Evolutionary conservation across 2,113 vertebrate genomes (phyloP).

Genomic region (Poeciliopsis retropinna): DNA sequence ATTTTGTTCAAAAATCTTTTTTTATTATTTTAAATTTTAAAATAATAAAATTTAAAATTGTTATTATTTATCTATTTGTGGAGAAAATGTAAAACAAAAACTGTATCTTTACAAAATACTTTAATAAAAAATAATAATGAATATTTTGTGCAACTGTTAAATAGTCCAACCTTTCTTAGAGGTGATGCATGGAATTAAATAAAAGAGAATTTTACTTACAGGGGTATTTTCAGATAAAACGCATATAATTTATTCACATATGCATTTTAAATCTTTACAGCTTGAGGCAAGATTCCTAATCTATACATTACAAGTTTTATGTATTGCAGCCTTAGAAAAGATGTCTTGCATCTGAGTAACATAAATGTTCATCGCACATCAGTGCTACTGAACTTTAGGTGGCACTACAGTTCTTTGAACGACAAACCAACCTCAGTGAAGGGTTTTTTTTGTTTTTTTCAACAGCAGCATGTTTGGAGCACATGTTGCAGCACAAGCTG

Average conservation of each 20-base stretch:
- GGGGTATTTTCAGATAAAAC: background rate
- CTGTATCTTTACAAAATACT: too few relatives aligned
- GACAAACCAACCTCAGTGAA: background rate
- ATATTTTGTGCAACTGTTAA: background rate
- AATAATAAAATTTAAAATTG: too few relatives aligned
- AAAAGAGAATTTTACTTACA: background rate
- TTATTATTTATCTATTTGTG: too few relatives aligned
- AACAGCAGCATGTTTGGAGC: slow-evolving; percentile 2
- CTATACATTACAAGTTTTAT: background rate
- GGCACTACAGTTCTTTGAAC: slow-evolving; percentile 39
- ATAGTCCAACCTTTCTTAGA: background rate
- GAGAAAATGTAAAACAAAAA: too few relatives aligned
- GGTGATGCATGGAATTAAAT: background rate
- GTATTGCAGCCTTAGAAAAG: background rate
- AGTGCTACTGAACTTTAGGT: slow-evolving; percentile 15
- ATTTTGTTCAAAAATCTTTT: too few relatives aligned
- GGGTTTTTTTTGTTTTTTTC: background rate
- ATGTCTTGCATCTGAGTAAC: background rate
- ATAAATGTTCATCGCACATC: background rate
- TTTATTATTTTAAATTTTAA: too few relatives aligned
- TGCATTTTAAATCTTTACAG: too few relatives aligned
- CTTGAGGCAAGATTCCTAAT: too few relatives aligned
- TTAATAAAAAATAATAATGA: too few relatives aligned
- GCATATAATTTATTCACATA: background rate
- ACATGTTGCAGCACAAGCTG: slow-evolving; percentile 8